phyloP scores from a whole-genome alignment of 2,113 vertebrate species.

The Clarias macrocephalus region DNA sequence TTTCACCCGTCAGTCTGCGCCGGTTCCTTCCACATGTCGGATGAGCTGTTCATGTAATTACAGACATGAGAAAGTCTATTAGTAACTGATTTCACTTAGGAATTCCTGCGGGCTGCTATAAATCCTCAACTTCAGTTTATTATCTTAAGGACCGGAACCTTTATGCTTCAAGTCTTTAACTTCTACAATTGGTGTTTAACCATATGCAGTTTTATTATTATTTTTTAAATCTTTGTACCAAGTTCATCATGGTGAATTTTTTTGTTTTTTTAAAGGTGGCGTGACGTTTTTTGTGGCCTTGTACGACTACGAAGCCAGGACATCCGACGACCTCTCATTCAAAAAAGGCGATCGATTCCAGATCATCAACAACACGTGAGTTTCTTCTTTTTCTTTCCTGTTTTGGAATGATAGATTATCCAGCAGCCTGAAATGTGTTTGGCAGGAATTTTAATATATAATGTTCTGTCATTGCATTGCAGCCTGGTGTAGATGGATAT shows the following conservation, averaged over 20 bases:
- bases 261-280: conserved; percentile 76
- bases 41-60: conserved; percentile 26
- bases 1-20: conserved; percentile 38
- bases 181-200: background rate
- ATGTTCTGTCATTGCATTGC: conserved; percentile 60
- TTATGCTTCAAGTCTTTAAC: background rate
- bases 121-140: conserved; percentile 23
- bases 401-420: background rate
- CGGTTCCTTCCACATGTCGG: background rate
- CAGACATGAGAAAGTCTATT: conserved; percentile 1
- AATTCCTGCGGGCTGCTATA: conserved; percentile 27
- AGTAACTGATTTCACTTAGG: conserved; percentile 21
- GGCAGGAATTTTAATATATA: conserved; percentile 36
- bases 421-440: background rate
- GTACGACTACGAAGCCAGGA: conserved; percentile 98
- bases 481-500: conserved; percentile 56
- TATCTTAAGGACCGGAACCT: conserved; percentile 8
- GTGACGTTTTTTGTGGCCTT: conserved; percentile 99
- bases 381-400: background rate
- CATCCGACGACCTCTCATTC: conserved; percentile 96
- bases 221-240: background rate
- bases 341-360: conserved; percentile 98
- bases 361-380: conserved; percentile 99
- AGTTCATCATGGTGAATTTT: background rate
- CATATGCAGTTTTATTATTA: background rate